Percentiles rank a stretch among this genome's conserved stretches.
These are phyloP conservation scores for Temnothorax curvispinosus DNA, from an alignment of 1,140 invertebrate genomes.

Conservation along the genomic window DNA sequence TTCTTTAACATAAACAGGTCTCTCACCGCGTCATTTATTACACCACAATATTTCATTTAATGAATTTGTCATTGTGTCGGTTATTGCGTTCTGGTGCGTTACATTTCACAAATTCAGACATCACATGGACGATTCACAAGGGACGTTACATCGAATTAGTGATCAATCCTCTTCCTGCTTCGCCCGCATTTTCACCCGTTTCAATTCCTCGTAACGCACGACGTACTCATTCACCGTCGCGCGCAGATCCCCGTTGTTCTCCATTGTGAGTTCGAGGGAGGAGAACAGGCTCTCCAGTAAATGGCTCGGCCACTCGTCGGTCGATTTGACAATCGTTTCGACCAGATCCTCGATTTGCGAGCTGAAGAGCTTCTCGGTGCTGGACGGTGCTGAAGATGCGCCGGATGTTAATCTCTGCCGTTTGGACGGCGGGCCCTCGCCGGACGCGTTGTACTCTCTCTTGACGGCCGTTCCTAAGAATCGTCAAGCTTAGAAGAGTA, in stretches of 20 bases:
- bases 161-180: conserved; percentile 53
- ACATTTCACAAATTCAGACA: conserved; percentile 3
- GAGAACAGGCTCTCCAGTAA: conserved; percentile 76
- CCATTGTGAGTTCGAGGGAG: conserved; percentile 71
- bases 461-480: conserved; percentile 63
- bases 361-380: conserved; percentile 67
- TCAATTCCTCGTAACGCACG: conserved; percentile 66
- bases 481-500: not conserved
- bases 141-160: not conserved
- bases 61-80: not conserved
- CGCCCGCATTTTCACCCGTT: conserved; percentile 33
- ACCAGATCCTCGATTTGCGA: conserved; percentile 75
- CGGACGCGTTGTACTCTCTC: conserved; percentile 71
- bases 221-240: conserved; percentile 71
- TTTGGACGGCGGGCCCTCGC: conserved; percentile 73
- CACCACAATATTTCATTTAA: conserved; percentile 20
- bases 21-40: not conserved
- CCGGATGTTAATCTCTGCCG: conserved; percentile 62
- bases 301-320: conserved; percentile 76
- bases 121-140: conserved; percentile 23
- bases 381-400: conserved; percentile 19
- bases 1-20: not conserved
- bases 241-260: conserved; percentile 70
- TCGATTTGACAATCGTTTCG: conserved; percentile 66
- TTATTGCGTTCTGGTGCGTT: not conserved